Conservation (phyloP, 1,140 invertebrate genomes). For the Brachystomella parvula region DNA sequence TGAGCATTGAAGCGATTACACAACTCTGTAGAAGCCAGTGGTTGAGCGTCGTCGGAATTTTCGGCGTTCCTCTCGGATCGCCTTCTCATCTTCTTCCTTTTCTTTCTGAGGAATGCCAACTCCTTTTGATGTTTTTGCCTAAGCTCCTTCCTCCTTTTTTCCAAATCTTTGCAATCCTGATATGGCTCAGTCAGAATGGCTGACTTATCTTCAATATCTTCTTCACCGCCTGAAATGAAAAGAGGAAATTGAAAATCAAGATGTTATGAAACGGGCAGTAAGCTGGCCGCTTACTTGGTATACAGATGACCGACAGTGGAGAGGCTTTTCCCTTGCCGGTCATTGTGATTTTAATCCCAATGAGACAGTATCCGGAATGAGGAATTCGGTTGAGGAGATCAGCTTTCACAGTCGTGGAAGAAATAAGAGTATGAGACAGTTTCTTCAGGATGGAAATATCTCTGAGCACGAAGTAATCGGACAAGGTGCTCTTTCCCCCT, state of each 20-base stretch:
- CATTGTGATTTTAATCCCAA: not conserved
- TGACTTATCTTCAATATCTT: not conserved
- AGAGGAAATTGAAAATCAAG: not conserved
- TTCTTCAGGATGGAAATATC: not conserved
- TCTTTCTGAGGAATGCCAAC: not conserved
- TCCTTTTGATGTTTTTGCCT: constrained; percentile 4
- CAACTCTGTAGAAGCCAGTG: not conserved
- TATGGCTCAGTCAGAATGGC: not conserved
- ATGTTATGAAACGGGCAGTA: not conserved
- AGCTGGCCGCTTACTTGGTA: not conserved
- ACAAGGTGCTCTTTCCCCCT: not conserved
- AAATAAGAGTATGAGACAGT: not conserved
- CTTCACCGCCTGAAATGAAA: not conserved
- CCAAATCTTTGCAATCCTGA: not conserved
- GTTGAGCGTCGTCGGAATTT: not conserved
- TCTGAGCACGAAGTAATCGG: not conserved
- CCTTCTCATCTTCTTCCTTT: not conserved
- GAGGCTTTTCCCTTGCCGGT: not conserved
- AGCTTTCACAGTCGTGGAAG: not conserved
- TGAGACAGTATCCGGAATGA: not conserved
- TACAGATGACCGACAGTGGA: not conserved
- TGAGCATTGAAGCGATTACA: not conserved
- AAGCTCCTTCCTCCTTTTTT: not conserved
- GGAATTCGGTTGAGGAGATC: not conserved
- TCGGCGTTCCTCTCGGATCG: not conserved